Evolutionary conservation across 2,888 invertebrate species (phyloP).

Genomic region (Tinea trinotella): DNA sequence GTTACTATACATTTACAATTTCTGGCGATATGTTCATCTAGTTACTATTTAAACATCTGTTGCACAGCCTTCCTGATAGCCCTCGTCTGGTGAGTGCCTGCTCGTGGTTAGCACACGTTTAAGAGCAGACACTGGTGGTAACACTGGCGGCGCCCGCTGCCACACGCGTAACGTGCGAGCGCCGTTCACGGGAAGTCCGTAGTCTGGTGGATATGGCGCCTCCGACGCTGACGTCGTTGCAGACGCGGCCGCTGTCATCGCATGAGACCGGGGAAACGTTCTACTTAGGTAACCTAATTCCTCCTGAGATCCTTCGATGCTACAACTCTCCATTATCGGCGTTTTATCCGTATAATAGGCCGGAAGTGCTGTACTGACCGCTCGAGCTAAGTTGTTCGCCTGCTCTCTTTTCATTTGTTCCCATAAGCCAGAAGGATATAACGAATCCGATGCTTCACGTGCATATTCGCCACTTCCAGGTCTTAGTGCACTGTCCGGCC

Average conservation of each 20-base stretch:
- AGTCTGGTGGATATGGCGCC: constrained; percentile 81
- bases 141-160: constrained; percentile 89
- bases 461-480: constrained; percentile 85
- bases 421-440: constrained; percentile 88
- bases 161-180: constrained; percentile 88
- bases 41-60: constrained; percentile 81
- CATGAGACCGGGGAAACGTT: constrained; percentile 73
- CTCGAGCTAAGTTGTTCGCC: constrained; percentile 70
- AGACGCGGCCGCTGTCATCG: constrained; percentile 43
- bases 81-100: constrained; percentile 91
- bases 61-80: constrained; percentile 93
- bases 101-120: constrained; percentile 88
- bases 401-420: constrained; percentile 73
- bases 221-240: constrained; percentile 65
- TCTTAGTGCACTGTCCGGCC: constrained; percentile 71
- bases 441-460: constrained; percentile 79
- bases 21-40: constrained; percentile 15
- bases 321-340: constrained; percentile 78
- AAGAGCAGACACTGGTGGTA: constrained; percentile 87
- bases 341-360: constrained; percentile 81
- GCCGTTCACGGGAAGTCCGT: constrained; percentile 79
- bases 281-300: constrained; percentile 75
- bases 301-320: constrained; percentile 72
- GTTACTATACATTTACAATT: constrained; percentile 11
- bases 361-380: constrained; percentile 69